Evolutionary conservation across 1,140 invertebrate genomes (phyloP).

Genomic region (Drosophila hydei): DNA sequence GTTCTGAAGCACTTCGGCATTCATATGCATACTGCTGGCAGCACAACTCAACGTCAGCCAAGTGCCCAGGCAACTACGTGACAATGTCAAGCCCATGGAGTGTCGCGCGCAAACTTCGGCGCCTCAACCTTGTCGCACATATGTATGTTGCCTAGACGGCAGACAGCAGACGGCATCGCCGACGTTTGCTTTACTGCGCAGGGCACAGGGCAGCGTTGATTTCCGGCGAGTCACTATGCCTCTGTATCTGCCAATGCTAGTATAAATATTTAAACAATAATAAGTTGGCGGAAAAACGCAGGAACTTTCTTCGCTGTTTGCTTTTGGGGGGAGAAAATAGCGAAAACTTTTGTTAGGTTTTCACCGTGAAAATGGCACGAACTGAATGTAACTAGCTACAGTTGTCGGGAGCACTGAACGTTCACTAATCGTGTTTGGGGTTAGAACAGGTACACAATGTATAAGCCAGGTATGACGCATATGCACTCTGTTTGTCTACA

Average conservation of each 20-base stretch:
- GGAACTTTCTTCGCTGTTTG: constrained; percentile 64
- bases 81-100: constrained; percentile 59
- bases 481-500: constrained; percentile 22
- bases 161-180: constrained; percentile 3
- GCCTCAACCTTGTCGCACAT: constrained; percentile 58
- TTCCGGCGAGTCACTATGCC: not conserved
- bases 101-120: constrained; percentile 53
- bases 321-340: constrained; percentile 40
- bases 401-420: constrained; percentile 50
- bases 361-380: constrained; percentile 72
- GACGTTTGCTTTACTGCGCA: constrained; percentile 32
- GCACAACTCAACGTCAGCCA: constrained; percentile 39
- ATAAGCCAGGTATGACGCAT: constrained; percentile 40
- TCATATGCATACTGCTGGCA: constrained; percentile 52
- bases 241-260: constrained; percentile 11
- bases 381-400: constrained; percentile 43
- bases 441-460: constrained; percentile 21
- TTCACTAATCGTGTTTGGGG: constrained; percentile 56
- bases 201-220: not conserved
- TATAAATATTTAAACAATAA: constrained; percentile 83
- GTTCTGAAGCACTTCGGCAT: constrained; percentile 35
- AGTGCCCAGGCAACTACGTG: constrained; percentile 61
- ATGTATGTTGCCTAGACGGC: constrained; percentile 59
- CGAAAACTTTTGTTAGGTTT: constrained; percentile 78
- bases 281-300: constrained; percentile 78